A percentile compares a stretch with the other conserved stretches of the same genome.
Evolutionary conservation across 2,888 invertebrate genomes (phyloP).

Genomic region (Temnothorax rugatulus): DNA sequence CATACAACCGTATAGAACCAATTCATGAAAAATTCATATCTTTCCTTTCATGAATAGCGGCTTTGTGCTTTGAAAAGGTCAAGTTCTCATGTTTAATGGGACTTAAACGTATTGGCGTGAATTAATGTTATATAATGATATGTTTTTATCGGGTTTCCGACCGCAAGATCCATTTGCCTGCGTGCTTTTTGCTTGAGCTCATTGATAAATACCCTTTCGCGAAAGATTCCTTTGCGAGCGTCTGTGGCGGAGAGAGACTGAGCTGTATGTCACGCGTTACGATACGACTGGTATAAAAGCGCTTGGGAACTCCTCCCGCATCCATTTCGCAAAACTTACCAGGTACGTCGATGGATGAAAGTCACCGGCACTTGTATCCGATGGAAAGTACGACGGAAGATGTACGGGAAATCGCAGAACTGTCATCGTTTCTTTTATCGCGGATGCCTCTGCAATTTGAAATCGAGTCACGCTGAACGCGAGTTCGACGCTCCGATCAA

Average conservation of each 20-base stretch:
- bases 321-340: slow-evolving; percentile 63
- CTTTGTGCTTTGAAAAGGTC: background rate
- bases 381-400: slow-evolving; percentile 34
- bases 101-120: background rate
- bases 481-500: slow-evolving; percentile 9
- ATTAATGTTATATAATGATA: slow-evolving; percentile 8
- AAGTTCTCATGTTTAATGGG: background rate
- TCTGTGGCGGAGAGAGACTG: slow-evolving; percentile 43
- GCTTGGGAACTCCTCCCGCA: slow-evolving; percentile 63
- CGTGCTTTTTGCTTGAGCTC: slow-evolving; percentile 70
- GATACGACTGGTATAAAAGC: slow-evolving; percentile 66
- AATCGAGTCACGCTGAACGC: slow-evolving; percentile 21
- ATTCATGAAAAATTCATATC: slow-evolving; percentile 5
- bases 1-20: background rate
- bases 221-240: slow-evolving; percentile 57
- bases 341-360: slow-evolving; percentile 27
- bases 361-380: slow-evolving; percentile 13
- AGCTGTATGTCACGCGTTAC: slow-evolving; percentile 62
- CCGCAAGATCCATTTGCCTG: slow-evolving; percentile 71
- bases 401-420: slow-evolving; percentile 33
- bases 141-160: slow-evolving; percentile 9
- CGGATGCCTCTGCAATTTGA: slow-evolving; percentile 28
- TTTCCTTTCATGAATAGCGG: background rate
- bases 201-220: slow-evolving; percentile 69
- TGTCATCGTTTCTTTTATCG: slow-evolving; percentile 38